These are phyloP conservation scores for Hermaeophaga mercurialis DNA, from an alignment of 2,888 invertebrate genomes.

Conservation along the genomic window DNA sequence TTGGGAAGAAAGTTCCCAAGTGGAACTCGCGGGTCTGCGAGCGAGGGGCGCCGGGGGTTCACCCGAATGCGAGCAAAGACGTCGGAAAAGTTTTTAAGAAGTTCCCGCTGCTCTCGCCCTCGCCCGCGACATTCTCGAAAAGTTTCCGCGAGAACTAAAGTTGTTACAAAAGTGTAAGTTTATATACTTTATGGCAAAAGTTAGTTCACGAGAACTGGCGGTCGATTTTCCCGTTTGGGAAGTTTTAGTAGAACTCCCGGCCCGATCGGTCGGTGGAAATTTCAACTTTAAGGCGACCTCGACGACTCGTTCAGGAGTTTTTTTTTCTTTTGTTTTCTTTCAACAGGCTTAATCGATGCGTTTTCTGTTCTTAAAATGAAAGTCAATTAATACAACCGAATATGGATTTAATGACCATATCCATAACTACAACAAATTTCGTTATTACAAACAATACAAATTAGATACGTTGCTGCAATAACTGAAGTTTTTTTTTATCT, in stretches of 20 bases:
- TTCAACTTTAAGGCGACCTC: conserved; percentile 12
- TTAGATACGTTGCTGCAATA: too few relatives aligned
- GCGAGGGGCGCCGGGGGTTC: neutral
- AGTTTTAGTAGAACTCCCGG: conserved; percentile 11
- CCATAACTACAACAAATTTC: too few relatives aligned
- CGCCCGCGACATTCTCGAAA: conserved; percentile 47
- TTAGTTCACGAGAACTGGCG: conserved; percentile 52
- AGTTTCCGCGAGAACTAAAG: conserved; percentile 54
- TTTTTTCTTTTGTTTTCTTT: conserved; percentile 10
- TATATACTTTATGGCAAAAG: conserved; percentile 60
- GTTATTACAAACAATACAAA: too few relatives aligned
- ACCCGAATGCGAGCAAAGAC: conserved; percentile 16
- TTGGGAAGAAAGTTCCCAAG: conserved; percentile 34
- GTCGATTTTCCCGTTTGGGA: conserved; percentile 16
- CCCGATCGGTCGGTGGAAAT: conserved; percentile 8
- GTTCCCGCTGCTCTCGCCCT: conserved; percentile 40
- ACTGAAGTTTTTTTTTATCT: too few relatives aligned
- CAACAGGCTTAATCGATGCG: conserved; percentile 5
- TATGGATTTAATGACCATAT: too few relatives aligned
- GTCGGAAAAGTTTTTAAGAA: conserved; percentile 52
- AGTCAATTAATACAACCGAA: too few relatives aligned
- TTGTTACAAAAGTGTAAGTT: conserved; percentile 60
- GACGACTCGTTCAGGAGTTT: conserved; percentile 3
- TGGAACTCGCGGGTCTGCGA: conserved; percentile 21
- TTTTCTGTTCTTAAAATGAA: too few relatives aligned